These are phyloP conservation scores for Azemiops feae DNA, from an alignment of 2,113 vertebrate species.

Conservation along the genomic window DNA sequence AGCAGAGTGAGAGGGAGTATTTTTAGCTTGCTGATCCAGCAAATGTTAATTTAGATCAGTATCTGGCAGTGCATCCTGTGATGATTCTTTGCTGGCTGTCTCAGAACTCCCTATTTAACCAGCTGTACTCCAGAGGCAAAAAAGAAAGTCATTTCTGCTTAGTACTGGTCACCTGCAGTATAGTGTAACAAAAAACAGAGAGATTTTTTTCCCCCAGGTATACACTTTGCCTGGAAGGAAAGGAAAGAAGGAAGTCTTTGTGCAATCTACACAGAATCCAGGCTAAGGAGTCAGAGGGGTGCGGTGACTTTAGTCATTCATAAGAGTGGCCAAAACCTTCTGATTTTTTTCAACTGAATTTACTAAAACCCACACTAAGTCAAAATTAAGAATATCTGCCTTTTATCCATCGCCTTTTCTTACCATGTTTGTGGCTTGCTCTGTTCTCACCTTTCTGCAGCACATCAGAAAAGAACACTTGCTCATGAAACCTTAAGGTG, in stretches of 20 bases:
- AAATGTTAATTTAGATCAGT: constrained; percentile 20
- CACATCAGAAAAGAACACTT: neutral
- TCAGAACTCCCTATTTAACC: neutral
- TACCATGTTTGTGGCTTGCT: neutral
- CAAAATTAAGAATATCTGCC: neutral
- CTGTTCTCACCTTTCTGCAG: neutral
- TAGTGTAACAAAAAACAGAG: neutral
- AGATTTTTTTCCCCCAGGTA: neutral
- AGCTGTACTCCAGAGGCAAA: neutral
- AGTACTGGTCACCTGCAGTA: neutral
- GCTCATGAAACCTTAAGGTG: neutral
- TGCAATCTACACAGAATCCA: neutral
- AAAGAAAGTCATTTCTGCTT: neutral
- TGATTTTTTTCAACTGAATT: neutral
- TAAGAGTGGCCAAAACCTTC: neutral
- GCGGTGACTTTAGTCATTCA: neutral
- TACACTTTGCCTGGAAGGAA: neutral
- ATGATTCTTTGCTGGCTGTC: neutral
- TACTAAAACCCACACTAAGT: neutral
- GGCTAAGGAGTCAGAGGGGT: neutral
- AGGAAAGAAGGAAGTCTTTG: neutral
- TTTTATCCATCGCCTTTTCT: neutral
- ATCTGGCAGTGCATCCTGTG: constrained; percentile 1
- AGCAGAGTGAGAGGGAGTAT: neutral
- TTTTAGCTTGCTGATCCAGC: constrained; percentile 37